A percentile compares a stretch with the other conserved stretches of the same genome.
Conservation (phyloP, 2,113 vertebrate species). For the Empidonax alnorum region DNA sequence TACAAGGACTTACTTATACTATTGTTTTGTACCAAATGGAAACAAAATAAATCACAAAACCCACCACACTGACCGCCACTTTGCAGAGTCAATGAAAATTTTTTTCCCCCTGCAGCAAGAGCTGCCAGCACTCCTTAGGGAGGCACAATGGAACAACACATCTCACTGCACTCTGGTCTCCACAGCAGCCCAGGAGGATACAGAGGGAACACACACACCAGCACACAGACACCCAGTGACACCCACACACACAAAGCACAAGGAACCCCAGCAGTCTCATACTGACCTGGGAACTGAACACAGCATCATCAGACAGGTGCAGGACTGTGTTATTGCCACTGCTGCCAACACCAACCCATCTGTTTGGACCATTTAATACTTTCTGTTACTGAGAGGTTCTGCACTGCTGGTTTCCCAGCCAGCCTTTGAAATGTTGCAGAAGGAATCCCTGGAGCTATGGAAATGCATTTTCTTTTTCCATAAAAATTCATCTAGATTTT, state of each 20-base stretch:
- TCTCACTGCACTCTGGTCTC: rapidly evolving
- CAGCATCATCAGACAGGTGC: background rate
- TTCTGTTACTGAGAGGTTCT: background rate
- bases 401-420: background rate
- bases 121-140: background rate
- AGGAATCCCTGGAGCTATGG: conserved; percentile 10
- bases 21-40: background rate
- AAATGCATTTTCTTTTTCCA: conserved; percentile 25
- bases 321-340: background rate
- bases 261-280: background rate
- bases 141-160: background rate
- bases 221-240: background rate
- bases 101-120: background rate
- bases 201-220: background rate
- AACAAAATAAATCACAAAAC: background rate
- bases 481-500: background rate
- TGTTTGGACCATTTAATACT: background rate
- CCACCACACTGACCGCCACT: background rate
- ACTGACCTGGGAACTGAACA: background rate
- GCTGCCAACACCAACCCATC: background rate
- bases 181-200: background rate
- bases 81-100: background rate
- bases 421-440: background rate
- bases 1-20: background rate
- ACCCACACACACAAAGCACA: background rate